Percentiles rank a stretch among this genome's conserved stretches.
Conservation (phyloP, 2,797 vertebrate species). For the Chaenodraco wilsoni region DNA sequence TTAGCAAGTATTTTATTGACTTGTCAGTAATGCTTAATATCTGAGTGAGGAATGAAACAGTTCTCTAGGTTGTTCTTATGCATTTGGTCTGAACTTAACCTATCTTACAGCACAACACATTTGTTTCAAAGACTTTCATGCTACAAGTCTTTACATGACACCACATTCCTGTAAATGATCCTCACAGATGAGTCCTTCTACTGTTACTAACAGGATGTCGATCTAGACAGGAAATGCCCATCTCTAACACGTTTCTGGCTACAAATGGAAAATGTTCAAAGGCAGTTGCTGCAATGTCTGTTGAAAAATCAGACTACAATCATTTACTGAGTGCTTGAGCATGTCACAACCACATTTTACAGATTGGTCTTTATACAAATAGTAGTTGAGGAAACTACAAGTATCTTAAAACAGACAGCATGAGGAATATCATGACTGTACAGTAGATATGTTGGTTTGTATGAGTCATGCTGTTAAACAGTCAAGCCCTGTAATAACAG, state of each 20-base stretch:
- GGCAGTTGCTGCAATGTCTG: background rate
- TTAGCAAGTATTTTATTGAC: background rate
- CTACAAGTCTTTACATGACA: constrained; percentile 1
- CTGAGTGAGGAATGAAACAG: background rate
- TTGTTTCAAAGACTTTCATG: background rate
- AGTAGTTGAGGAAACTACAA: background rate
- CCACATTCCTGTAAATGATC: constrained; percentile 15
- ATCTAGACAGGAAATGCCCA: constrained; percentile 44
- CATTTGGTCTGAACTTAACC: background rate
- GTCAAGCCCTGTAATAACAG: constrained; percentile 5
- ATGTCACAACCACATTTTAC: background rate
- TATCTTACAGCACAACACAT: background rate
- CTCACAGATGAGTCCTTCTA: constrained; percentile 11
- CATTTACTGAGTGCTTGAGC: background rate
- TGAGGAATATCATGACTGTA: background rate
- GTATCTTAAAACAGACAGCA: background rate
- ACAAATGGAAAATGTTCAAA: background rate
- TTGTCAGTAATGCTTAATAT: background rate
- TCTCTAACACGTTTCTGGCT: constrained; percentile 21
- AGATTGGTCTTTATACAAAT: background rate
- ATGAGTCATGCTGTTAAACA: constrained; percentile 25
- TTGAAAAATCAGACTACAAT: background rate
- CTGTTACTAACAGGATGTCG: constrained; percentile 38
- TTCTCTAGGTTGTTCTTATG: background rate
- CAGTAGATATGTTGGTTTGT: background rate